These are phyloP conservation scores for Poecile atricapillus DNA, from an alignment of 2,113 vertebrate species.

Conservation along the genomic window DNA sequence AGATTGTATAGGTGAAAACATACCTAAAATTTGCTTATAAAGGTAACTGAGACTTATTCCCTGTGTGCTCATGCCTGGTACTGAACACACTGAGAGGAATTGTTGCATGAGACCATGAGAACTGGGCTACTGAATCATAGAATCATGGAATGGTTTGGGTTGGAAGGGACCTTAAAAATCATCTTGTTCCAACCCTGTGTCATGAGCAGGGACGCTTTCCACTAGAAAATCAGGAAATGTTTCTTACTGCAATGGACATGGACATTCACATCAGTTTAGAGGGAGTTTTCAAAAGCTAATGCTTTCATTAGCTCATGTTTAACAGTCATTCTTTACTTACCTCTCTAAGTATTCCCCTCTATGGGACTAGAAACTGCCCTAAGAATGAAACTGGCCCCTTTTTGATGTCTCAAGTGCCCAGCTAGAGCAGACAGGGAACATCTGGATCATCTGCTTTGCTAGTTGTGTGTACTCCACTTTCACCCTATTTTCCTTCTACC, in stretches of 20 bases:
- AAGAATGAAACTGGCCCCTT: background rate
- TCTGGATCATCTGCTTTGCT: constrained; percentile 5
- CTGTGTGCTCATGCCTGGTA: background rate
- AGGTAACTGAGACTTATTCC: background rate
- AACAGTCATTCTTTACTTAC: background rate
- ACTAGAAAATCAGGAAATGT: background rate
- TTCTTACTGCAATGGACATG: background rate
- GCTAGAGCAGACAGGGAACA: background rate
- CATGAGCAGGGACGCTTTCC: background rate
- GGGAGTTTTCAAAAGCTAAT: background rate
- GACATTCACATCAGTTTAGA: background rate
- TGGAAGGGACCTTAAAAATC: background rate
- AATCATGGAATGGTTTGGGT: background rate
- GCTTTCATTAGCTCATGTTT: background rate
- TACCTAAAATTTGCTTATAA: background rate
- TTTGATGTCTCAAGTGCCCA: background rate
- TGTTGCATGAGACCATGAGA: background rate
- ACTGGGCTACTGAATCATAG: background rate
- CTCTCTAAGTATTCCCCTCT: background rate
- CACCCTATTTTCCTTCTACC: background rate
- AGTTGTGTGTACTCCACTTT: background rate
- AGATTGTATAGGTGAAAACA: background rate
- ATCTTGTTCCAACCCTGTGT: background rate
- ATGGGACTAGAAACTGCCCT: background rate
- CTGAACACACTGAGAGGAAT: background rate